Evolutionary conservation across 1,140 invertebrate genomes (phyloP).

Genomic region (Hylaeus volcanicus): DNA sequence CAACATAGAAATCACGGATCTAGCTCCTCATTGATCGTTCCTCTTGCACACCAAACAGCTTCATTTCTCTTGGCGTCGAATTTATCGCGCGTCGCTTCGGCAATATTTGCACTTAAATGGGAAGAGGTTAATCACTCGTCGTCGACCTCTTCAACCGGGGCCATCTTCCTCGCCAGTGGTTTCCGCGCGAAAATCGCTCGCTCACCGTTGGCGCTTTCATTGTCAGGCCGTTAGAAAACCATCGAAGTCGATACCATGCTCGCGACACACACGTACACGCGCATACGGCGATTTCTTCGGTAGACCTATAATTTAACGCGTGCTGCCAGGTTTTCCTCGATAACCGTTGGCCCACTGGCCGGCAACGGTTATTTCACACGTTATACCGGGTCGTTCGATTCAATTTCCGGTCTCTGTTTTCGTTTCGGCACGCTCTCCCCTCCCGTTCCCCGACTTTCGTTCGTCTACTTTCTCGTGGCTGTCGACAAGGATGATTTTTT

Average conservation of each 20-base stretch:
- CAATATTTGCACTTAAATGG: constrained; percentile 31
- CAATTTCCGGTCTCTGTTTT: constrained; percentile 30
- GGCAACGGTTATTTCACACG: background rate
- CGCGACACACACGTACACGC: too few species aligned
- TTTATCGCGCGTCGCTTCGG: background rate
- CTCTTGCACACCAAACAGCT: background rate
- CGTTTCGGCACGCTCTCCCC: background rate
- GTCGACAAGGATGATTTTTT: background rate
- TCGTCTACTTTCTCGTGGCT: background rate
- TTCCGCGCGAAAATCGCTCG: constrained; percentile 43
- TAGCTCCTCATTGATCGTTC: background rate
- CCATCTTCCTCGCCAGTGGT: background rate
- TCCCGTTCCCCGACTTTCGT: background rate
- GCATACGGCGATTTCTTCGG: background rate
- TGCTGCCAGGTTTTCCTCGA: background rate
- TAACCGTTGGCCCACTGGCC: background rate
- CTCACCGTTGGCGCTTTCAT: constrained; percentile 27
- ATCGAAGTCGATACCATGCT: too few species aligned
- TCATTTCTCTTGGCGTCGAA: constrained; percentile 31
- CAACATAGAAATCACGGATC: background rate
- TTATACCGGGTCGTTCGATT: background rate
- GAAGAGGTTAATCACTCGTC: constrained; percentile 39
- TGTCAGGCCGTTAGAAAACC: constrained; percentile 39
- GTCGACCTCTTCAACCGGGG: constrained; percentile 16
- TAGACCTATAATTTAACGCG: constrained; percentile 20